Evolutionary conservation across 1,140 invertebrate genomes (phyloP).

Genomic region (Drosophila micromelanica): DNA sequence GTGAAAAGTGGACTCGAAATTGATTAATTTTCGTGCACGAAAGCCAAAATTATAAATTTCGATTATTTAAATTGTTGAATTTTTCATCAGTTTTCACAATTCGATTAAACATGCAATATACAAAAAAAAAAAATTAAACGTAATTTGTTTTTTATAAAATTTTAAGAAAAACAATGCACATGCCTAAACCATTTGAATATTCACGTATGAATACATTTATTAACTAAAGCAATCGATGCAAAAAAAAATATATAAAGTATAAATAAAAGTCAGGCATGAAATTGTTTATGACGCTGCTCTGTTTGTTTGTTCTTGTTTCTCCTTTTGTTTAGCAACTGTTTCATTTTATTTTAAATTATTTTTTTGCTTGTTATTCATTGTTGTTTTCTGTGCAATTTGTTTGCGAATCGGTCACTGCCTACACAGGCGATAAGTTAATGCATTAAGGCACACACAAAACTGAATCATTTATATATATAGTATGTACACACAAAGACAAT

Average conservation of each 20-base stretch:
- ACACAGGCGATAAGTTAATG: slow-evolving; percentile 48
- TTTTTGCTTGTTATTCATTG: slow-evolving; percentile 17
- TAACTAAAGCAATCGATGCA: slow-evolving; percentile 5
- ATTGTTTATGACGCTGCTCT: background rate
- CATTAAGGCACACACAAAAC: slow-evolving; percentile 30
- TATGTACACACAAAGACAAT: background rate
- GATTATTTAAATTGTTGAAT: slow-evolving; percentile 13
- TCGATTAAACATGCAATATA: slow-evolving; percentile 19
- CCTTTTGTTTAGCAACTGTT: slow-evolving; percentile 34
- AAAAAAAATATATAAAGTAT: too few species aligned
- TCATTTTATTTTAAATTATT: slow-evolving; percentile 20
- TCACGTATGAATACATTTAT: background rate
- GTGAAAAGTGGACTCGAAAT: slow-evolving; percentile 28
- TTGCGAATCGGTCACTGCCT: slow-evolving; percentile 37
- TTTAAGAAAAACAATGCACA: too few species aligned
- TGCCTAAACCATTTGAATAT: background rate
- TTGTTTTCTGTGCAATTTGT: background rate
- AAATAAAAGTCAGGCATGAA: background rate
- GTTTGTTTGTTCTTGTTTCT: background rate
- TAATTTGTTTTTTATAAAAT: background rate
- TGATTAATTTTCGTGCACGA: slow-evolving; percentile 30
- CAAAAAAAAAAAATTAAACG: background rate
- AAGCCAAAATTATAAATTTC: slow-evolving; percentile 16
- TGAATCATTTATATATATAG: slow-evolving; percentile 4
- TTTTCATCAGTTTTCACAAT: slow-evolving; percentile 4